Conservation (phyloP, 2,113 vertebrate species). For the Garra rufa region DNA sequence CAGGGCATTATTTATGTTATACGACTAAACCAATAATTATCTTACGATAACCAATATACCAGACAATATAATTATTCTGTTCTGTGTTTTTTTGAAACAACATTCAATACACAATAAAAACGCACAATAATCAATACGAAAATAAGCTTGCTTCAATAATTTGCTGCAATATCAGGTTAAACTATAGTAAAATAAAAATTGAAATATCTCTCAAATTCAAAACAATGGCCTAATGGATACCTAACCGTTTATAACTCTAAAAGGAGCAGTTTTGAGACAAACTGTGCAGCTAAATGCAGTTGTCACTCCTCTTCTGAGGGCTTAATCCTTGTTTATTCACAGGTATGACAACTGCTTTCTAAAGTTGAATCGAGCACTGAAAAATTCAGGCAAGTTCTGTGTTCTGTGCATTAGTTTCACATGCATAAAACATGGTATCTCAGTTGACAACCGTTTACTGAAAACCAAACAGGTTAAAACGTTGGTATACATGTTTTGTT, state of each 20-base stretch:
- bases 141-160: no score
- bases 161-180: no score
- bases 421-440: not conserved
- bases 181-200: no score
- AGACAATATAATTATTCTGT: not conserved
- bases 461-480: not conserved
- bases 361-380: not conserved
- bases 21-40: not conserved
- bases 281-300: not conserved
- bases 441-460: not conserved
- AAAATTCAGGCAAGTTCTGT: not conserved
- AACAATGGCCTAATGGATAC: not conserved
- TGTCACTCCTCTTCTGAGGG: not conserved
- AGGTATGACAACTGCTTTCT: not conserved
- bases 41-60: not conserved
- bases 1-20: not conserved
- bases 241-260: not conserved
- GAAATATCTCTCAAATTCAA: no score
- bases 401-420: not conserved
- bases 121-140: no score
- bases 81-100: not conserved
- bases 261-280: not conserved
- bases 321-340: not conserved
- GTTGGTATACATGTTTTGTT: not conserved
- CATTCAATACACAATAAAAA: no score